Conservation (phyloP, 2,797 vertebrate genomes). For the Clarias pachynema region DNA sequence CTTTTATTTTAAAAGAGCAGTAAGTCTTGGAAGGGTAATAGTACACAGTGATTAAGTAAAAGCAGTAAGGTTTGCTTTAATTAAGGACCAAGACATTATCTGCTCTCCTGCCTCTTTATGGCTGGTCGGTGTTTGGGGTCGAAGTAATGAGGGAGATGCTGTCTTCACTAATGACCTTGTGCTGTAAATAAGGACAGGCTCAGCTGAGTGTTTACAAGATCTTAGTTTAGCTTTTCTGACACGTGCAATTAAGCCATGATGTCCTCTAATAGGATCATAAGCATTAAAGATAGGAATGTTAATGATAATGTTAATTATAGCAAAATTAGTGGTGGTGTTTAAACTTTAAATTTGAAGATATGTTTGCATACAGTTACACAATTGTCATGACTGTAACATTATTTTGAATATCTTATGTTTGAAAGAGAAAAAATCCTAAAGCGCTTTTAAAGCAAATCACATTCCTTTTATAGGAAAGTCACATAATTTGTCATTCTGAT, state of each 20-base stretch:
- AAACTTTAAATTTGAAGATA: not conserved
- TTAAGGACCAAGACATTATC: constrained; percentile 83
- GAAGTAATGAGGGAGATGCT: constrained; percentile 65
- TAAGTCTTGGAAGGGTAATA: constrained; percentile 55
- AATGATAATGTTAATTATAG: not conserved
- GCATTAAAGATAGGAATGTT: not conserved
- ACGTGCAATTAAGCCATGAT: constrained; percentile 21
- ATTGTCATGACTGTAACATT: not conserved
- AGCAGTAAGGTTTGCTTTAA: constrained; percentile 87
- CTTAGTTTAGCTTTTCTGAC: constrained; percentile 32
- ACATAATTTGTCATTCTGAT: not conserved
- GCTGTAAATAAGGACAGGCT: constrained; percentile 82
- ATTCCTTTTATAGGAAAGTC: not conserved
- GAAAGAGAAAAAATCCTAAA: not conserved
- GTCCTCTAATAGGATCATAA: constrained; percentile 1
- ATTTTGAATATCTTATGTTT: not conserved
- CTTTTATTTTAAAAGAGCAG: constrained; percentile 15
- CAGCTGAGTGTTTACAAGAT: constrained; percentile 46
- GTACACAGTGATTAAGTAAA: constrained; percentile 68
- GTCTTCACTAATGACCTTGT: constrained; percentile 73
- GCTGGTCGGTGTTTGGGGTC: constrained; percentile 72
- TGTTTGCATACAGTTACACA: not conserved
- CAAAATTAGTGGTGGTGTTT: not conserved
- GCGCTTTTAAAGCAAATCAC: not conserved
- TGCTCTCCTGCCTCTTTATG: constrained; percentile 80